Evolutionary conservation across 2,797 vertebrate genomes (phyloP), one percentile per base, ranked within the genome.

Genomic region (Champsocephalus esox): DNA sequence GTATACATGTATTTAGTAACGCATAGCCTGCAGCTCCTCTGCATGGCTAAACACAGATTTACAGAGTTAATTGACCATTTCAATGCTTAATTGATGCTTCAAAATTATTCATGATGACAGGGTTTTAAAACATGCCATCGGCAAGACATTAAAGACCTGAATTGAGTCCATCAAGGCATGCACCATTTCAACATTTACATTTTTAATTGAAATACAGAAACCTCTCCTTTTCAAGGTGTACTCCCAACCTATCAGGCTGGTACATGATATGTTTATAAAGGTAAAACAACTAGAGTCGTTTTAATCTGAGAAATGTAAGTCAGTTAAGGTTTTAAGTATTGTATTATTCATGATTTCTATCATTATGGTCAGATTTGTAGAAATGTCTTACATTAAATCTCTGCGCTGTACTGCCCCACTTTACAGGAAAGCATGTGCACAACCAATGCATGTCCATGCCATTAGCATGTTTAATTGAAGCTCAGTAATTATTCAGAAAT

Each of bases 381-480:
- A 17, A 65, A 65, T 62, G 12, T 38, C 49, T 66, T 51, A 46
- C 13, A n/a, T 77, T 49, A 50, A 69, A 28, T 69, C 11, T 60
- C 9, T 32, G 1, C 45, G 55, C 41, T 46, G 55, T 56, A 49
- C 24, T 21, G 11, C 48, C 34, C 56, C 52, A 41, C 59, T 70
- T 75, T 48, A 66, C 19, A 43, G 66, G 41, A 51, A 32, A 73
- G 66, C n/a, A 56, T 21, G 69, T 66, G 32, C 32, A 44, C 34
- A 48, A 3, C 54, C 73, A 84, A 74, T 64, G 79, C 61, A 44
- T 67, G 41, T 9, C 60, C 71, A 38, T 38, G 7, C 34, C 34
- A 79, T 82, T 88, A 85, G 19, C 54, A 81, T 90, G 69, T 88
- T 90, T 87, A 87, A 86, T 88, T 84, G 43, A 85, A 83, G 63